A percentile compares a stretch with the other conserved stretches of the same genome.
Evolutionary conservation across 2,113 vertebrate species (phyloP).

Genomic region (Chamaea fasciata): DNA sequence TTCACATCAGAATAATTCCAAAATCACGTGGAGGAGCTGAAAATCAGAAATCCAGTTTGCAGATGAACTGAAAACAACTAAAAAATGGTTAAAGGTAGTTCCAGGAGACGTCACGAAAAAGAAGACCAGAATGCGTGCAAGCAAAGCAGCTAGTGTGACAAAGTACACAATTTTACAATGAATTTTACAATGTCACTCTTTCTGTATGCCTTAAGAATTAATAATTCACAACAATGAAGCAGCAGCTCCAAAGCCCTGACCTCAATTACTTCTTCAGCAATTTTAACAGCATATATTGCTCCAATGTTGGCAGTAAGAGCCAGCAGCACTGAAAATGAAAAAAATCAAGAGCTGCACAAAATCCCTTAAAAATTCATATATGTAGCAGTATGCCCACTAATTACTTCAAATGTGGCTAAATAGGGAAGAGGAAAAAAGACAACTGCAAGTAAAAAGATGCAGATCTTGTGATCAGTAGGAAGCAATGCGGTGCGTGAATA

Average conservation of each 20-base stretch:
- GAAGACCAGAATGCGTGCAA: background rate
- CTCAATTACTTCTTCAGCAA: background rate
- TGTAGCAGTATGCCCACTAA: background rate
- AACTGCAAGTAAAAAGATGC: background rate
- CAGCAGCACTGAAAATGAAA: background rate
- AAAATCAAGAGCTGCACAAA: background rate
- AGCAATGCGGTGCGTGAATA: background rate
- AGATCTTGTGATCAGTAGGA: background rate
- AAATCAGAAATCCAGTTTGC: background rate
- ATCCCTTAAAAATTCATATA: background rate
- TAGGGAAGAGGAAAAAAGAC: background rate
- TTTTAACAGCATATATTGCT: background rate
- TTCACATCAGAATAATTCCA: background rate
- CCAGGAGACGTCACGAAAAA: background rate
- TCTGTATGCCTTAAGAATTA: background rate
- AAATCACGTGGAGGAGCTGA: fast-evolving
- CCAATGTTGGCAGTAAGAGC: background rate
- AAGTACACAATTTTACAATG: background rate
- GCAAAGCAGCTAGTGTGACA: background rate
- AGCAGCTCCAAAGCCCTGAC: background rate
- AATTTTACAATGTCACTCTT: background rate
- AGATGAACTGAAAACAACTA: background rate
- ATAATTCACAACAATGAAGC: background rate
- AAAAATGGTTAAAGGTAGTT: background rate
- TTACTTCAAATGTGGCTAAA: background rate